Percentiles rank a stretch among this genome's conserved stretches.
Evolutionary conservation across 2,113 vertebrate species (phyloP).

Genomic region (Pelodiscus sinensis): DNA sequence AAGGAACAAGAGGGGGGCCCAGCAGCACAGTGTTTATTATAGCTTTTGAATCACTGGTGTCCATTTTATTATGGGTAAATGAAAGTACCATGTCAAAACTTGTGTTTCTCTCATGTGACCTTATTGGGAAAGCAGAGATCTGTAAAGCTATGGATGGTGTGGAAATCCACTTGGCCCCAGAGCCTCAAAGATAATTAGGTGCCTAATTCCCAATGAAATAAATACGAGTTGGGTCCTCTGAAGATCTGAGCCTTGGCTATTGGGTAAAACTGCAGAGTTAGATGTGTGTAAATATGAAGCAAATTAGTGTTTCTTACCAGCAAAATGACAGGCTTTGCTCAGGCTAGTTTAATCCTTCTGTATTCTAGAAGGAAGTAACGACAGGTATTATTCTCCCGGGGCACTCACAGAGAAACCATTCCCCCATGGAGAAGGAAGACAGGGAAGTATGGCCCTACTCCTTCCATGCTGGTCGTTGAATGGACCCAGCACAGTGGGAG

Average conservation of each 20-base stretch:
- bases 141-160: not conserved
- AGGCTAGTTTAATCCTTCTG: no score
- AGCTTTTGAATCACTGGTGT: not conserved
- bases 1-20: not conserved
- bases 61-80: conserved; percentile 26
- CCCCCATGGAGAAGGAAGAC: no score
- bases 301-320: no score
- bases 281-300: not conserved
- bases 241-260: no score
- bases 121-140: not conserved
- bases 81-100: conserved; percentile 57
- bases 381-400: no score
- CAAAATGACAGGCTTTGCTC: no score
- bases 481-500: no score
- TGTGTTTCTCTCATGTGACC: conserved; percentile 3
- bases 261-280: not conserved
- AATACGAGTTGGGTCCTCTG: not conserved
- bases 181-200: accelerated
- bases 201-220: not conserved
- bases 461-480: no score
- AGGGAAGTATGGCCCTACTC: no score
- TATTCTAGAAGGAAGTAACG: no score
- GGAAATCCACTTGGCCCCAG: not conserved
- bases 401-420: no score
- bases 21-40: accelerated